Percentiles rank a stretch among this genome's conserved stretches.
phyloP scores from a whole-genome alignment of 2,113 vertebrate species.

The Melanostigma gelatinosum region DNA sequence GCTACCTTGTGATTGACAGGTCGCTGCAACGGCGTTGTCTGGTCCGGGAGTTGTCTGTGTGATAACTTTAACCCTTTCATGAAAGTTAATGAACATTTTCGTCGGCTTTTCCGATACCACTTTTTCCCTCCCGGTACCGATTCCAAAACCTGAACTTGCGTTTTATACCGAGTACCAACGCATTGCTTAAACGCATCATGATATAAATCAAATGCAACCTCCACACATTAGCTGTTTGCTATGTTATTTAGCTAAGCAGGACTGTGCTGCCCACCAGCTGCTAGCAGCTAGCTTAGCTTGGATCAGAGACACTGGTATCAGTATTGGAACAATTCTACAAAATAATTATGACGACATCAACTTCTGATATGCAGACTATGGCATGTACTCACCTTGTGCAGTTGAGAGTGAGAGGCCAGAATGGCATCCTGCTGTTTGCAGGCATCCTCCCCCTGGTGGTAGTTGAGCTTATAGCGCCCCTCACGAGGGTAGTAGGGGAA shows the following conservation, averaged over 20 bases:
- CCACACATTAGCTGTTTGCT: neutral
- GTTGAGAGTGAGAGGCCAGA: conserved; percentile 91
- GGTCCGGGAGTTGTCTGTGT: neutral
- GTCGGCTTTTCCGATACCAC: too few relatives aligned
- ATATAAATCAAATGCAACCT: neutral
- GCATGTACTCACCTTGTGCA: conserved; percentile 82
- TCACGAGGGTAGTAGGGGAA: conserved; percentile 93
- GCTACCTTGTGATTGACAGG: neutral
- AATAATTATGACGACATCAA: too few relatives aligned
- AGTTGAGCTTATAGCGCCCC: conserved; percentile 93
- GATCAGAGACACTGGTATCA: too few relatives aligned
- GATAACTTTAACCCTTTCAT: neutral
- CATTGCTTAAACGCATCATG: neutral
- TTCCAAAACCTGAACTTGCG: too few relatives aligned
- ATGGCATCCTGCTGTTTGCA: conserved; percentile 93
- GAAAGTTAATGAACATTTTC: neutral
- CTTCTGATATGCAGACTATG: neutral
- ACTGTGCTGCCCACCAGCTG: too few relatives aligned
- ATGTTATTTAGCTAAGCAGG: too few relatives aligned
- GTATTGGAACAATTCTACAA: too few relatives aligned
- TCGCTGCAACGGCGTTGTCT: neutral
- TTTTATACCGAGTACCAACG: too few relatives aligned
- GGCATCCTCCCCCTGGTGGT: conserved; percentile 87
- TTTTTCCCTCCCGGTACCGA: too few relatives aligned
- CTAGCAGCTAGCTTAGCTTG: too few relatives aligned